These are phyloP conservation scores for Myotis brandtii DNA, from an alignment of 2,113 vertebrate genomes.

Conservation along the genomic window DNA sequence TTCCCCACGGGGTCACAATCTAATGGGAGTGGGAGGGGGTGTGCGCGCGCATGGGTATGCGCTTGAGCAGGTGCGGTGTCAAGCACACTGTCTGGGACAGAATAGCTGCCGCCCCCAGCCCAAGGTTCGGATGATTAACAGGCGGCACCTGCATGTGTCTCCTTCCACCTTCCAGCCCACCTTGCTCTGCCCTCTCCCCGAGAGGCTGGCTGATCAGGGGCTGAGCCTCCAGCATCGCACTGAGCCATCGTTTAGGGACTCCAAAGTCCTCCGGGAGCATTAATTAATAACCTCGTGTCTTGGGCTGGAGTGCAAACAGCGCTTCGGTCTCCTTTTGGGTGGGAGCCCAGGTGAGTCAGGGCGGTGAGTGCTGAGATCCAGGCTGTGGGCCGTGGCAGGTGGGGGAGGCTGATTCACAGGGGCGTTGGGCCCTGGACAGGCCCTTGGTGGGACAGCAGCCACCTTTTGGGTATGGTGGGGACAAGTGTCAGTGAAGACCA, in stretches of 20 bases:
- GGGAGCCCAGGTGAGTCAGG: constrained; percentile 59
- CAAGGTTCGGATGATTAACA: background rate
- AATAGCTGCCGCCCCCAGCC: fast-evolving
- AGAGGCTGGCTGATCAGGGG: background rate
- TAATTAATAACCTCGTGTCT: background rate
- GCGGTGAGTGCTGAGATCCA: background rate
- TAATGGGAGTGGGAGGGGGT: background rate
- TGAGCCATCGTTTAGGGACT: background rate
- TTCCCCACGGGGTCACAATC: fast-evolving
- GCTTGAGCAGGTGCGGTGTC: too few species aligned
- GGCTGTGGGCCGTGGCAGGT: background rate
- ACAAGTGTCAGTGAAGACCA: background rate
- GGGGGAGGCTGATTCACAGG: background rate
- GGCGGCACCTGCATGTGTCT: too few species aligned
- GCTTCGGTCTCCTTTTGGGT: background rate
- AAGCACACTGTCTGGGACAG: background rate
- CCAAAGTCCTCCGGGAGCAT: background rate
- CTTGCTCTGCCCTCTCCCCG: background rate
- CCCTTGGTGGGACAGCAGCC: too few species aligned
- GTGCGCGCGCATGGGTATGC: too few species aligned
- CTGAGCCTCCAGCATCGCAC: too few species aligned
- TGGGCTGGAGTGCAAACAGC: background rate
- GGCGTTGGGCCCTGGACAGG: background rate
- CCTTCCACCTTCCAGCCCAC: too few species aligned
- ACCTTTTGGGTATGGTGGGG: background rate